phyloP scores from a whole-genome alignment of 2,888 invertebrate genomes.

The Athetis lepigone region DNA sequence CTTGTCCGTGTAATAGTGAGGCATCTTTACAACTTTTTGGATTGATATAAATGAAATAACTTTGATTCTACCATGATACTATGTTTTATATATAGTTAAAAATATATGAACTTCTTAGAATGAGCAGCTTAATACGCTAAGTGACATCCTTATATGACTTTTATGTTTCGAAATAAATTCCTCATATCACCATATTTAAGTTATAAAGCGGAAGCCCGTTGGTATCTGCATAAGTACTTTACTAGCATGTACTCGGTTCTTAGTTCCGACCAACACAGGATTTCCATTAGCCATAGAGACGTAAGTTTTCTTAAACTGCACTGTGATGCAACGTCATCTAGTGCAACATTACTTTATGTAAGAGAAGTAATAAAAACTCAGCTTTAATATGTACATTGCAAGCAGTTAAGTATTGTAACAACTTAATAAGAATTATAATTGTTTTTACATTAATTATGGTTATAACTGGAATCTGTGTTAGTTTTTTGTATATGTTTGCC shows the following conservation, averaged over 20 bases:
- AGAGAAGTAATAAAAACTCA: neutral
- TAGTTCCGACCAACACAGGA: slow-evolving; percentile 71
- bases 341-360: slow-evolving; percentile 28
- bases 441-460: no score
- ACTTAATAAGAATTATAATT: no score
- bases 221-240: slow-evolving; percentile 46
- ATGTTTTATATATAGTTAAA: no score
- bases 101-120: no score
- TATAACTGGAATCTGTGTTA: no score
- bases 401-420: no score
- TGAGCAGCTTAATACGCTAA: slow-evolving; percentile 4
- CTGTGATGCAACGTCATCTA: slow-evolving; percentile 30
- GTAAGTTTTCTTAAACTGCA: slow-evolving; percentile 74
- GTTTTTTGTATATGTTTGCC: no score
- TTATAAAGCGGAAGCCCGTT: slow-evolving; percentile 27
- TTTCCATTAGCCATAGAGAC: slow-evolving; percentile 78
- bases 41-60: no score
- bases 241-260: slow-evolving; percentile 16
- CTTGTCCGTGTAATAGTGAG: no score
- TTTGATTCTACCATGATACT: no score
- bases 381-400: no score
- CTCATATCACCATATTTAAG: slow-evolving; percentile 21
- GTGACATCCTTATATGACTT: slow-evolving; percentile 14
- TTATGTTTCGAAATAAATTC: slow-evolving; percentile 5
- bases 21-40: no score